These are phyloP conservation scores for Eulemur rufifrons DNA, from an alignment of 2,113 vertebrate species.

Conservation along the genomic window DNA sequence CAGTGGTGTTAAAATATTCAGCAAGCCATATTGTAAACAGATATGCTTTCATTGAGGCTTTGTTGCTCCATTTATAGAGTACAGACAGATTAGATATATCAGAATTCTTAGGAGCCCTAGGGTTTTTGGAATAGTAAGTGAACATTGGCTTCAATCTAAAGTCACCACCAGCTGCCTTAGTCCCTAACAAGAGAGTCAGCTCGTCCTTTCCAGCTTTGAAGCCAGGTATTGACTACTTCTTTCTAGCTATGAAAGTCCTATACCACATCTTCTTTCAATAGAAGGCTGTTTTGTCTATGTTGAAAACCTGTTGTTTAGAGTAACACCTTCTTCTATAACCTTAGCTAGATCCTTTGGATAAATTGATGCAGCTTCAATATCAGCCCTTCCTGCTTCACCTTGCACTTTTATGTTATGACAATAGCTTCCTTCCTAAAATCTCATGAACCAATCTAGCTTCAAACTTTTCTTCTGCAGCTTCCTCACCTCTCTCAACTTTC, in stretches of 20 bases:
- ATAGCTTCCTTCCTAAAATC: not conserved
- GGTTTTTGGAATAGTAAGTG: not conserved
- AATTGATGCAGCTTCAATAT: not conserved
- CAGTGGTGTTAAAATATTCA: not conserved
- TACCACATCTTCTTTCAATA: not conserved
- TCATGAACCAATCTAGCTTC: not conserved
- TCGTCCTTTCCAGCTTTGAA: not conserved
- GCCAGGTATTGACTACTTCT: not conserved
- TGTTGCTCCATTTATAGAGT: not conserved
- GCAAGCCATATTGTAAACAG: not conserved
- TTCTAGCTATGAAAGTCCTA: not conserved
- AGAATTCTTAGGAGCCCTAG: not conserved
- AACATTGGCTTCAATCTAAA: not conserved
- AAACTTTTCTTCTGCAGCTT: not conserved
- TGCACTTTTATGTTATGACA: not conserved
- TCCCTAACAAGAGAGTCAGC: not conserved
- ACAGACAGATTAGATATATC: not conserved
- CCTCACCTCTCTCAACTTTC: not conserved
- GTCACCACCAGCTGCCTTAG: not conserved
- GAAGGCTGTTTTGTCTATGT: not conserved
- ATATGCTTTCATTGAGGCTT: not conserved
- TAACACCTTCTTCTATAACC: not conserved
- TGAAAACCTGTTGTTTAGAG: not conserved
- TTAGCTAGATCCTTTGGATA: not conserved
- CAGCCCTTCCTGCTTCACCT: not conserved